Conservation (phyloP, 2,888 invertebrate genomes). For the Agrochola circellaris region DNA sequence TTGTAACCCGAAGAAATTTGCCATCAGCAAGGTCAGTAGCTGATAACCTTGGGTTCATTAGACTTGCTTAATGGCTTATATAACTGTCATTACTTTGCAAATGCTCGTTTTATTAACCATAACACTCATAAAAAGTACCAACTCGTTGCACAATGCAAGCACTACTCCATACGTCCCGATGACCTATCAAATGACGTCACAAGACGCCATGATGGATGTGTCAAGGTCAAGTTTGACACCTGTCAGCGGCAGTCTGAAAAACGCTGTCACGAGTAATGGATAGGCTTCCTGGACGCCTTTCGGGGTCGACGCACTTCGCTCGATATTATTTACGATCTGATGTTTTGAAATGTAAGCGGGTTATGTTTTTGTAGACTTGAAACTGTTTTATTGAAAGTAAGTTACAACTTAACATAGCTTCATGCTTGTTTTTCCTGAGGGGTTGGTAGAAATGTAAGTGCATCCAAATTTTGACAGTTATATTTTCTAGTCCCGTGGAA, state of each 20-base stretch:
- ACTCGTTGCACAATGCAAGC: constrained; percentile 35
- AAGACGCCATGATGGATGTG: constrained; percentile 77
- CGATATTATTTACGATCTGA: constrained; percentile 66
- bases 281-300: constrained; percentile 80
- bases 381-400: constrained; percentile 4
- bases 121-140: neutral
- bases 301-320: constrained; percentile 77
- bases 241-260: constrained; percentile 81
- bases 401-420: neutral
- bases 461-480: neutral
- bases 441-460: neutral
- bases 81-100: neutral
- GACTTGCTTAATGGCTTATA: neutral
- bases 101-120: neutral
- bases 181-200: constrained; percentile 62
- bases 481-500: too few species aligned
- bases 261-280: constrained; percentile 88
- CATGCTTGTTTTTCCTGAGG: neutral
- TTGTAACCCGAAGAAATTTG: neutral
- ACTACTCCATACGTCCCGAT: constrained; percentile 35
- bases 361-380: constrained; percentile 35
- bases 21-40: neutral
- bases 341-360: constrained; percentile 39
- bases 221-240: constrained; percentile 86
- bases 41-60: neutral